Base-by-base conservation (phyloP, 2,113 vertebrate genomes). In the Dromiciops gliroides region DNA sequence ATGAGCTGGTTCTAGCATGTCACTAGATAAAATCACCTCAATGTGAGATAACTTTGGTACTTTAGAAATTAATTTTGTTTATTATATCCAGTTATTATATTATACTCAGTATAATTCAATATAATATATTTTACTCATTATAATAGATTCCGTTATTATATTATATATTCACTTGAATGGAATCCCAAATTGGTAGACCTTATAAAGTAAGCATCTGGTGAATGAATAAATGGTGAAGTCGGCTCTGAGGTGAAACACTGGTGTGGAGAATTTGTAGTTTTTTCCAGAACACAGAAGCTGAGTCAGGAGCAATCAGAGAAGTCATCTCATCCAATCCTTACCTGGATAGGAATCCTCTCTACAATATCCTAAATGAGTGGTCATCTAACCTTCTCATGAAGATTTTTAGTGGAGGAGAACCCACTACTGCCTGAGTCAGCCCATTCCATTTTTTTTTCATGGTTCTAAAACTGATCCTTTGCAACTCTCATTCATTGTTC, bases 1-100 rank as follows among this genome's bases (percentile, higher is more conserved):
- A 12, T n/a, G 37, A 75, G 3, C n/a, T 83, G 7, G 67, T 75
- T 83, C n/a, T 7, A 83, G n/a, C 19, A 23, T 83, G n/a, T 19
- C 67, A 83, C 3, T 83, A 9, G 4, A 44, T 83, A 83, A 83
- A 83, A 83, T 44, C 37, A 83, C 31, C 4, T 11, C 28, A 67
- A 67, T 37, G 31, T 37, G 31, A 16, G 12, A 37, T 67, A 67
- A 14, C 6, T 83, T 44, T 83, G 19, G 19, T 22, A 22, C 67
- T 83, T 83, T 48, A 67, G 89, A 95, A 93, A 56, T 23, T 51
- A 67, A 37, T 93, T 22, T 51, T 94, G 14, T n/a, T n/a, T n/a
- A n/a, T n/a, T n/a, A n/a, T n/a, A n/a, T n/a, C n/a, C n/a, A n/a
- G n/a, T n/a, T n/a, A n/a, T n/a, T n/a, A n/a, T n/a, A n/a, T n/a